Conservation (phyloP, 1,140 invertebrate genomes). For the Pachyrhynchus sulphureomaculatus region DNA sequence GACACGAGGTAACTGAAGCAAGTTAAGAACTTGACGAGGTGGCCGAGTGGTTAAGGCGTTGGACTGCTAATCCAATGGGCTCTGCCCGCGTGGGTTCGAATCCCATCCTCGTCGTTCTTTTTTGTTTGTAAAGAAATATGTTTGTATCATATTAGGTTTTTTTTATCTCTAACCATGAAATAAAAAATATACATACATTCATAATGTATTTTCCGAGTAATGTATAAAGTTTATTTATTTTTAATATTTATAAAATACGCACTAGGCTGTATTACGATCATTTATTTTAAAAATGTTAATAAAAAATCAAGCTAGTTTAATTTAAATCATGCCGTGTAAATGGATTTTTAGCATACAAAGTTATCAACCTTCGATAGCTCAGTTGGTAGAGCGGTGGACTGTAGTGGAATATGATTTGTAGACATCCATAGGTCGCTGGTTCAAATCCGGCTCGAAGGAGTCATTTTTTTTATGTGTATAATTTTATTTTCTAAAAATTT, state of each 20-base stretch:
- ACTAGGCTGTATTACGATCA: no score
- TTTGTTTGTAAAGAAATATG: no score
- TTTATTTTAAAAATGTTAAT: no score
- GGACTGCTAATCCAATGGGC: constrained; percentile 77
- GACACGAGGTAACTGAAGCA: no score
- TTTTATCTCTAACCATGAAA: no score
- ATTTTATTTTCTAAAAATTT: no score
- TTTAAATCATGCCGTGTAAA: constrained; percentile 43
- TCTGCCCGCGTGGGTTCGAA: constrained; percentile 86
- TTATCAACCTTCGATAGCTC: constrained; percentile 73
- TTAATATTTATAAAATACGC: no score
- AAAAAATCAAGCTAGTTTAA: no score
- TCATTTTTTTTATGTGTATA: neutral
- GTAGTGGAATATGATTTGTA: constrained; percentile 57
- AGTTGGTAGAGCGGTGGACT: constrained; percentile 88
- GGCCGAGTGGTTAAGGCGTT: constrained; percentile 89
- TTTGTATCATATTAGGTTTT: constrained; percentile 39
- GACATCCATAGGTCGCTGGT: constrained; percentile 44
- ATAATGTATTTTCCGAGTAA: no score
- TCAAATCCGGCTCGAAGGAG: constrained; percentile 45
- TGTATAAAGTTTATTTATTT: no score
- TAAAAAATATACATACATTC: no score
- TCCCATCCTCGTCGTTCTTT: constrained; percentile 76
- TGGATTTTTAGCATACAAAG: constrained; percentile 32
- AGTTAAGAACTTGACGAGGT: constrained; percentile 52